Base-by-base conservation (phyloP, 1,140 invertebrate genomes). In the Heliothis subflexa region DNA sequence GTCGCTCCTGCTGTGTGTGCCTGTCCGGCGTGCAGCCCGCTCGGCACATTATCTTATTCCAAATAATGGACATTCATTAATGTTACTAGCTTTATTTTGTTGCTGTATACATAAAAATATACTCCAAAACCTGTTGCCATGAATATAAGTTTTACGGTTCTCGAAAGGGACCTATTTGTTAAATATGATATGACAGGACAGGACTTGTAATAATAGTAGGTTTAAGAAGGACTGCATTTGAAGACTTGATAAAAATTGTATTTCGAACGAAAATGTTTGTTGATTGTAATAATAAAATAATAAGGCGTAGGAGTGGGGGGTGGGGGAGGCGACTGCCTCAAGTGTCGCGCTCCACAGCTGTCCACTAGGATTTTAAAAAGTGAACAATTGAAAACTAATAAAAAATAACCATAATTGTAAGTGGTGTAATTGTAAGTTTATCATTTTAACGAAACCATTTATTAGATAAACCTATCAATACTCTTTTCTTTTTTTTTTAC, bases 241-340 rank as follows among this genome's bases (percentile, higher is more conserved):
- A 68, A 68, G 64, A 68, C 64, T 68, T 68, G 47, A 68, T 49
- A 52, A 40, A 40, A 40, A 47, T 68, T 47, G 64, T 50, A 50
- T 50, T 68, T 68, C 47, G 64, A 68, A 68, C 47, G 64, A 68
- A 47, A 64, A 64, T 64, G 28, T 62, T 62, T 62, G 40, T 62
- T 62, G 59, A 33, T 13, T 14, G 28, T 12, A 62, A 40, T 49
- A 40, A 7, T 5, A 40, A 40, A 9, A 40, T 40, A 40, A 21
- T 49, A 66, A 47, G 21, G n/a, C 10, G 47, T 61, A 14, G 9
- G 64, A 16, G 13, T 28, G 45, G 5, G 33, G 0, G 33, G 33
- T 40, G 33, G 33, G 33, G 33, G 33, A 3, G 33, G 33, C 33
- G 33, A 40, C 33, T 40, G 33, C 0, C 5, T 40, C 0, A 9